These are phyloP conservation scores for Oreochromis mossambicus DNA, from an alignment of 2,797 vertebrate species.

Conservation along the genomic window DNA sequence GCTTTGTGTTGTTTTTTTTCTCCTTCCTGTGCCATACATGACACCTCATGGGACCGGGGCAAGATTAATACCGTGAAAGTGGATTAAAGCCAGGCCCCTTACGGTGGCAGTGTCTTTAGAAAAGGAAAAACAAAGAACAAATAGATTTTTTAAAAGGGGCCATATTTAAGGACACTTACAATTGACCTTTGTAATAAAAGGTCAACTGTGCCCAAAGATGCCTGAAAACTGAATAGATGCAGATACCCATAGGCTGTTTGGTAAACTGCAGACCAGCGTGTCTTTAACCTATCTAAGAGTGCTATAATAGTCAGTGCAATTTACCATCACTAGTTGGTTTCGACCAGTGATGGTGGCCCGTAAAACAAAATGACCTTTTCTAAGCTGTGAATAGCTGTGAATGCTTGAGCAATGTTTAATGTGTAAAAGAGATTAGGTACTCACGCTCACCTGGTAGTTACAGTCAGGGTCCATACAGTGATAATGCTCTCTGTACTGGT, in stretches of 20 bases:
- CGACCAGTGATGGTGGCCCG: background rate
- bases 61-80: constrained; percentile 77
- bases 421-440: constrained; percentile 52
- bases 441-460: constrained; percentile 94
- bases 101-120: constrained; percentile 69
- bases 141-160: constrained; percentile 19
- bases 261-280: constrained; percentile 9
- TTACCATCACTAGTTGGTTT: background rate
- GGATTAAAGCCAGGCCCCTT: constrained; percentile 72
- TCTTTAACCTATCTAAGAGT: background rate
- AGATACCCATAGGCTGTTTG: constrained; percentile 34
- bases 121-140: constrained; percentile 1
- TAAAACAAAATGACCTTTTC: background rate
- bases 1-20: constrained; percentile 57
- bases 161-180: constrained; percentile 66
- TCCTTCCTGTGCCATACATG: constrained; percentile 65
- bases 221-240: constrained; percentile 22
- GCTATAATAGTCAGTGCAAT: background rate
- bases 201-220: constrained; percentile 21
- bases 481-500: constrained; percentile 98
- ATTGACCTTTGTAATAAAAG: constrained; percentile 60
- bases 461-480: constrained; percentile 99
- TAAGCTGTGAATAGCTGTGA: background rate
- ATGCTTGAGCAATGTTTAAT: background rate
- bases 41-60: constrained; percentile 72